Evolutionary conservation across 2,113 vertebrate species (phyloP).

Genomic region (Neodontobutis hainanensis): DNA sequence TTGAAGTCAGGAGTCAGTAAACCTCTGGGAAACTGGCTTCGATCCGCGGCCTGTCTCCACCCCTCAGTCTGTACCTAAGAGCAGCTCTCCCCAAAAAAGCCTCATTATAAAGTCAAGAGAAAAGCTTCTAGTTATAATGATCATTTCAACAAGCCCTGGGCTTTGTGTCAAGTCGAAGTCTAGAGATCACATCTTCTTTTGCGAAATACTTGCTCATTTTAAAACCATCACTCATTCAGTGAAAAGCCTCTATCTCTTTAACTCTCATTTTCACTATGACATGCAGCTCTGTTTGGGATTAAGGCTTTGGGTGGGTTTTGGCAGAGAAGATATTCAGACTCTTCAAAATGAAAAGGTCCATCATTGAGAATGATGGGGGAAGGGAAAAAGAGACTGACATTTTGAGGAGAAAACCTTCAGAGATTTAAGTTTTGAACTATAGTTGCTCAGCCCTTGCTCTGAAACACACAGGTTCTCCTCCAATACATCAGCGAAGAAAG

Average conservation of each 20-base stretch:
- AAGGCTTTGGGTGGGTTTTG: slow-evolving; percentile 36
- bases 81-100: slow-evolving; percentile 46
- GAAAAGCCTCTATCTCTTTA: slow-evolving; percentile 19
- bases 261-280: slow-evolving; percentile 17
- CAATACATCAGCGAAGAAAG: not conserved
- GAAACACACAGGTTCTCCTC: slow-evolving; percentile 1
- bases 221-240: slow-evolving; percentile 40
- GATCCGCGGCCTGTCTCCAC: slow-evolving; percentile 33
- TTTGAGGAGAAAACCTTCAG: slow-evolving; percentile 8
- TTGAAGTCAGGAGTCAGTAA: slow-evolving; percentile 65
- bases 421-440: not conserved
- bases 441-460: slow-evolving; percentile 7
- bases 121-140: slow-evolving; percentile 45
- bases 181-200: slow-evolving; percentile 38
- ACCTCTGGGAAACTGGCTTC: slow-evolving; percentile 58
- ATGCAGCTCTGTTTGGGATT: slow-evolving; percentile 54
- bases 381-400: slow-evolving; percentile 20
- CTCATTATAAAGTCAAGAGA: slow-evolving; percentile 53
- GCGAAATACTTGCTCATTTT: slow-evolving; percentile 41
- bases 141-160: slow-evolving; percentile 43
- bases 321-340: slow-evolving; percentile 35
- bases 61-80: slow-evolving; percentile 48
- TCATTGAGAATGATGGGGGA: slow-evolving; percentile 44
- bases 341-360: slow-evolving; percentile 42
- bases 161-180: slow-evolving; percentile 51